A percentile compares a stretch with the other conserved stretches of the same genome.
phyloP scores from a whole-genome alignment of 2,888 invertebrate genomes.

The Stenichneumon culpator region DNA sequence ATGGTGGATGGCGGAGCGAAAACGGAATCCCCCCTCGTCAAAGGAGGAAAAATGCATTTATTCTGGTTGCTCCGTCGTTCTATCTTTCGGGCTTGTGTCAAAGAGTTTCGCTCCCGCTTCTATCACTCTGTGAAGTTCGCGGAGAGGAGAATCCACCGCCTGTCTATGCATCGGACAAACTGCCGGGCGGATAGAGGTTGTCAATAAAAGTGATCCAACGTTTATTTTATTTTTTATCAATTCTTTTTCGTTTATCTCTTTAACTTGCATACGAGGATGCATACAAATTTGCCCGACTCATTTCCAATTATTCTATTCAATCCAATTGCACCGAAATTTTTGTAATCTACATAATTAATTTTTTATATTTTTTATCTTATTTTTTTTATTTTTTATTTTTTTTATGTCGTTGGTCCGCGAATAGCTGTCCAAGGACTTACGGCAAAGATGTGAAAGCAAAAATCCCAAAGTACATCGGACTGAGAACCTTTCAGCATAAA shows the following conservation, averaged over 20 bases:
- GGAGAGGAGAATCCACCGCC: constrained; percentile 21
- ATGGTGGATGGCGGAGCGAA: constrained; percentile 53
- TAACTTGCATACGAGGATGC: no score
- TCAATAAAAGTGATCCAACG: constrained; percentile 29
- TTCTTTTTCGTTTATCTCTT: no score
- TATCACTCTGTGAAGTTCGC: constrained; percentile 33
- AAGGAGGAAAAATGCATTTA: constrained; percentile 75
- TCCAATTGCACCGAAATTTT: no score
- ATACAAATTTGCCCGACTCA: no score
- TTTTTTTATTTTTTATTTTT: no score
- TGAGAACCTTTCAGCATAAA: constrained; percentile 23
- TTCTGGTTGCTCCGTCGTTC: constrained; percentile 59
- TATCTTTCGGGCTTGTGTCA: constrained; percentile 43
- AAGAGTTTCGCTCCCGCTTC: constrained; percentile 45
- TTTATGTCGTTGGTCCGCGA: no score
- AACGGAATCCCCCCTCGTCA: constrained; percentile 67
- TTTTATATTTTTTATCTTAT: no score
- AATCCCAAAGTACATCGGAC: background rate
- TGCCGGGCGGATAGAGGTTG: constrained; percentile 38
- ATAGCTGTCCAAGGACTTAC: no score
- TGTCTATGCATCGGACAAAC: constrained; percentile 10
- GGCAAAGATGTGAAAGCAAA: background rate
- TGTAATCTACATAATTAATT: no score
- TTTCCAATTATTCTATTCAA: no score
- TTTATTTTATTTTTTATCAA: background rate